phyloP scores from a whole-genome alignment of 2,113 vertebrate genomes.

The Melanerpes formicivorus region DNA sequence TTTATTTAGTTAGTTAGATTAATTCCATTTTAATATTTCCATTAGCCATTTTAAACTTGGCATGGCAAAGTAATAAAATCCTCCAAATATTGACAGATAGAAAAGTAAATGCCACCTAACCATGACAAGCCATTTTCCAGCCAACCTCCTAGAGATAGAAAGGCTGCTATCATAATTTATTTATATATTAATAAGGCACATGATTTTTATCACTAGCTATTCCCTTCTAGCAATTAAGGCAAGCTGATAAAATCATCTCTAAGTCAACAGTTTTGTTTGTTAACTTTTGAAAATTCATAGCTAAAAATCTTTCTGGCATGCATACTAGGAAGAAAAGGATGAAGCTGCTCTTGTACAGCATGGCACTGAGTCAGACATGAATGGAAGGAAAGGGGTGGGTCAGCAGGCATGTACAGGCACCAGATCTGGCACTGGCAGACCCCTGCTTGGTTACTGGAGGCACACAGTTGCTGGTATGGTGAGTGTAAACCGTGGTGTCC shows the following conservation, averaged over 20 bases:
- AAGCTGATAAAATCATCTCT: conserved; percentile 39
- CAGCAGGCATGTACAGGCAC: background rate
- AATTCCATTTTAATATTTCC: conserved; percentile 82
- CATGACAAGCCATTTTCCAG: conserved; percentile 71
- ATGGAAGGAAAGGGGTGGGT: background rate
- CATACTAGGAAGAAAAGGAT: background rate
- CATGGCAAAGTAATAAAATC: conserved; percentile 75
- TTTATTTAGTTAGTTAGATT: conserved; percentile 76
- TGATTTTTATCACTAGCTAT: conserved; percentile 46
- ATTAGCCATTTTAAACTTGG: conserved; percentile 77
- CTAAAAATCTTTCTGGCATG: background rate
- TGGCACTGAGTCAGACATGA: background rate
- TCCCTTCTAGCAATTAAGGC: conserved; percentile 46
- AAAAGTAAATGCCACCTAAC: conserved; percentile 74
- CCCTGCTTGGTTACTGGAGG: background rate
- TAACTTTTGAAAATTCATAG: conserved; percentile 5
- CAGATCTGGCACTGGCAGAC: background rate
- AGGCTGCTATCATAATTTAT: conserved; percentile 47
- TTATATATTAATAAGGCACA: conserved; percentile 65
- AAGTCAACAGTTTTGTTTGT: conserved; percentile 52
- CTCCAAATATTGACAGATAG: conserved; percentile 80
- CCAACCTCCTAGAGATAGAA: conserved; percentile 51
- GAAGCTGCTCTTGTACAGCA: background rate
- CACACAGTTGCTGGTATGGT: too few species aligned
- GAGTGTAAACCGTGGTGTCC: background rate